These are phyloP conservation scores for Tichodroma muraria DNA, from an alignment of 2,113 vertebrate species.

Conservation along the genomic window DNA sequence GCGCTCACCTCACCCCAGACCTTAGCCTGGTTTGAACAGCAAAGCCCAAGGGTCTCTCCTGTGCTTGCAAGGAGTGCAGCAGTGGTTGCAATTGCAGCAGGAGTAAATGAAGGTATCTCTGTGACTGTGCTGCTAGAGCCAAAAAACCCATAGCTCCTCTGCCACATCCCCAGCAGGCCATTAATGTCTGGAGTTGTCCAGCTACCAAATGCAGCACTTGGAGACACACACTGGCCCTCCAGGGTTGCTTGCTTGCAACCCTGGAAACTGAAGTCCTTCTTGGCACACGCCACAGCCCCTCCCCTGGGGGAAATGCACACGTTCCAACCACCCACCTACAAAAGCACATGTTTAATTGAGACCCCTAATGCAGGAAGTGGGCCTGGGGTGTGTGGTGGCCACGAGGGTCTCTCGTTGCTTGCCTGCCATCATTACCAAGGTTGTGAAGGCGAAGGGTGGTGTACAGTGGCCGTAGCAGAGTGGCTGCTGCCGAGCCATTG, in stretches of 20 bases:
- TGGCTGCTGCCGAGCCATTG: slow-evolving; percentile 72
- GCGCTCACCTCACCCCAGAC: background rate
- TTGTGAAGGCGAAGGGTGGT: slow-evolving; percentile 78
- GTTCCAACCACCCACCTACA: background rate
- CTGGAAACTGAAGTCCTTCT: background rate
- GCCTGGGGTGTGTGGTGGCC: background rate
- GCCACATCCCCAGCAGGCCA: background rate
- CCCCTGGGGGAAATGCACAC: no score
- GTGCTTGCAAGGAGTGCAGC: background rate
- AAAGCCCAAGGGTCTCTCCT: background rate
- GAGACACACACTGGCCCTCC: background rate
- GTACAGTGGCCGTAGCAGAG: slow-evolving; percentile 60
- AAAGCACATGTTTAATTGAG: fast-evolving
- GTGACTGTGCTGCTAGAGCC: background rate
- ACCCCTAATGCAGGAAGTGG: fast-evolving
- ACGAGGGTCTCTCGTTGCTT: fast-evolving
- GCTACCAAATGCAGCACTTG: background rate
- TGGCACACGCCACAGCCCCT: background rate
- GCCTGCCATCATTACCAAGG: slow-evolving; percentile 66
- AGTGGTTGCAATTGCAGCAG: background rate
- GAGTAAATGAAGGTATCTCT: background rate
- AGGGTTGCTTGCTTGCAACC: no score
- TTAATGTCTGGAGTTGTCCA: background rate
- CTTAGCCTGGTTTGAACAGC: background rate
- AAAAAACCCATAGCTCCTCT: background rate